Evolutionary conservation across 2,113 vertebrate genomes (phyloP).

Genomic region (Phyllostomus hastatus): DNA sequence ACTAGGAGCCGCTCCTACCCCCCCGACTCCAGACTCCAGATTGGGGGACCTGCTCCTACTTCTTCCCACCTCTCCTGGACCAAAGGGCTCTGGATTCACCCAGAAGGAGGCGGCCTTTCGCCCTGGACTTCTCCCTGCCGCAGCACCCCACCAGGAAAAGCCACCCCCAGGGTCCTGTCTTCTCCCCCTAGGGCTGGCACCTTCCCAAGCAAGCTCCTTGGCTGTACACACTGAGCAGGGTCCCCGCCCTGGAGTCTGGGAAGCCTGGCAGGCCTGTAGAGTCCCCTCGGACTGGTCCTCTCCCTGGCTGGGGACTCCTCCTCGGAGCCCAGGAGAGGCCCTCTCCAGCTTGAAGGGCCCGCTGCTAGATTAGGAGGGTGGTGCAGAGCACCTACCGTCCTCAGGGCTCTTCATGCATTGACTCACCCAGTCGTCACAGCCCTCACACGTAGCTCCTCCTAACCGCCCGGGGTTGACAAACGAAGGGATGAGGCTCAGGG

Average conservation of each 20-base stretch:
- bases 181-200: neutral
- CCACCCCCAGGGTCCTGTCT: no score
- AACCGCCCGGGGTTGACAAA: neutral
- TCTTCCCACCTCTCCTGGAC: neutral
- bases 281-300: neutral
- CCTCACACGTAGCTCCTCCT: neutral
- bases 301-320: neutral
- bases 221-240: neutral
- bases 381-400: neutral
- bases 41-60: neutral
- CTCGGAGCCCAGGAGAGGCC: neutral
- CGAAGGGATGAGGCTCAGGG: neutral
- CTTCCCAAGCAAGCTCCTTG: neutral
- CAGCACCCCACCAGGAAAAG: rapidly evolving
- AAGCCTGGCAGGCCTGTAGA: neutral
- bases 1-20: neutral
- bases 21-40: neutral
- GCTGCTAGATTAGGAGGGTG: neutral
- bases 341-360: neutral
- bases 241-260: neutral
- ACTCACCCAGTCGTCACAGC: neutral
- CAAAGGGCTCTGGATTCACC: neutral
- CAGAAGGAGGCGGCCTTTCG: neutral
- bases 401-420: rapidly evolving
- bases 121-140: neutral